These are phyloP conservation scores for Bradypodion ventrale DNA, from an alignment of 2,797 vertebrate species.

Conservation along the genomic window DNA sequence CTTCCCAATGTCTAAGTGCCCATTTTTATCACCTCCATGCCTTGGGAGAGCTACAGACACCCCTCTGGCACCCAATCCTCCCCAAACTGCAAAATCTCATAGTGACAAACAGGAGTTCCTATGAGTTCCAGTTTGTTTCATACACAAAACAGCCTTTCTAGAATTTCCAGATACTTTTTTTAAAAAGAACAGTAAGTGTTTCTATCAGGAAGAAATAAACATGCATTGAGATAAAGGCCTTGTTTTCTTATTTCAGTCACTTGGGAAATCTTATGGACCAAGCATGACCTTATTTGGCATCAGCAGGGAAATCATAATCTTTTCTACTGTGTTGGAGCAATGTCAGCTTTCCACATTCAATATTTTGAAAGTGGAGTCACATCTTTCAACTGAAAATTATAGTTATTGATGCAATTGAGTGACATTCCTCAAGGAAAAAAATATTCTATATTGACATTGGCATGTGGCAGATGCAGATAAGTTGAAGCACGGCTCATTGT, in stretches of 20 bases:
- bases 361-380: conserved; percentile 50
- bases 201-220: neutral
- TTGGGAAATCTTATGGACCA: conserved; percentile 27
- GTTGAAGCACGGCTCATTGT: conserved; percentile 35
- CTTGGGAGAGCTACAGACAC: too few species aligned
- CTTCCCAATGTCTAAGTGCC: too few species aligned
- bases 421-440: conserved; percentile 42
- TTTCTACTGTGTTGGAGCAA: conserved; percentile 30
- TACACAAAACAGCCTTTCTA: too few species aligned
- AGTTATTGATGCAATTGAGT: conserved; percentile 55
- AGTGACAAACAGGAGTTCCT: too few species aligned
- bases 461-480: conserved; percentile 50
- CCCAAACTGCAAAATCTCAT: too few species aligned
- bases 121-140: too few species aligned
- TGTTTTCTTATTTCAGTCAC: conserved; percentile 26
- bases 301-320: conserved; percentile 18
- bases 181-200: too few species aligned
- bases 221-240: conserved; percentile 13
- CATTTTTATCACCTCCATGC: too few species aligned
- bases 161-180: too few species aligned
- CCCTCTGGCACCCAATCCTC: too few species aligned
- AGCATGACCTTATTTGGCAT: conserved; percentile 18
- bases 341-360: conserved; percentile 15
- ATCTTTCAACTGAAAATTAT: conserved; percentile 63
- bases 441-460: conserved; percentile 48